These are phyloP conservation scores for Benitochromis conjunctus DNA, from an alignment of 2,113 vertebrate genomes.

Conservation along the genomic window DNA sequence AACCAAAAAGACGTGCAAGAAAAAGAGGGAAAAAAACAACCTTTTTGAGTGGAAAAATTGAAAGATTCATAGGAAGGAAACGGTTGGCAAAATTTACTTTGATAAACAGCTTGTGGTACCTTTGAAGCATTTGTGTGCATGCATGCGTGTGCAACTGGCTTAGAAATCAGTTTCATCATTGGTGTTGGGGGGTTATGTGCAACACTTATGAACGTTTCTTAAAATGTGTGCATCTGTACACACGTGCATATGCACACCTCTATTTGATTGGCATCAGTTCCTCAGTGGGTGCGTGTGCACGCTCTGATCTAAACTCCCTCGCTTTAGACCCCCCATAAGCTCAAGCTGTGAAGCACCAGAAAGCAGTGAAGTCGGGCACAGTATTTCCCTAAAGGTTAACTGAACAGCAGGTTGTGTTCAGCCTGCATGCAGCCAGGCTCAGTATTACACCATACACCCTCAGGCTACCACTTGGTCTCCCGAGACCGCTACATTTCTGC, in stretches of 20 bases:
- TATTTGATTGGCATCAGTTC: constrained; percentile 51
- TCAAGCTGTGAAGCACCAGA: constrained; percentile 35
- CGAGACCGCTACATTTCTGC: constrained; percentile 34
- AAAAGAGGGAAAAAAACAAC: background rate
- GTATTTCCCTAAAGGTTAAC: constrained; percentile 60
- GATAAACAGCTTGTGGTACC: constrained; percentile 6
- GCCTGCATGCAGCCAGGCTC: constrained; percentile 50
- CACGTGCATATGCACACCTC: background rate
- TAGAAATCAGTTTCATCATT: constrained; percentile 32
- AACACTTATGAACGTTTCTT: background rate
- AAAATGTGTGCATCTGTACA: background rate
- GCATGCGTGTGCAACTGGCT: background rate
- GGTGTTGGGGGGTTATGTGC: background rate
- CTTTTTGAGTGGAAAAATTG: background rate
- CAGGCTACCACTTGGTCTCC: constrained; percentile 50
- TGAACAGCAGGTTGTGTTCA: constrained; percentile 57
- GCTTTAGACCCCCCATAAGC: constrained; percentile 23
- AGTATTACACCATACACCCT: constrained; percentile 64
- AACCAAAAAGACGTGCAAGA: background rate
- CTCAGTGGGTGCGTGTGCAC: constrained; percentile 10
- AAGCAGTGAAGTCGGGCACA: constrained; percentile 47
- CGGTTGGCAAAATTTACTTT: constrained; percentile 8
- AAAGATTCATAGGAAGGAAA: constrained; percentile 12
- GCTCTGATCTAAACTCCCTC: constrained; percentile 35
- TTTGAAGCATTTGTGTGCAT: constrained; percentile 27